phyloP scores from a whole-genome alignment of 2,888 invertebrate species.

The Elegia similella region DNA sequence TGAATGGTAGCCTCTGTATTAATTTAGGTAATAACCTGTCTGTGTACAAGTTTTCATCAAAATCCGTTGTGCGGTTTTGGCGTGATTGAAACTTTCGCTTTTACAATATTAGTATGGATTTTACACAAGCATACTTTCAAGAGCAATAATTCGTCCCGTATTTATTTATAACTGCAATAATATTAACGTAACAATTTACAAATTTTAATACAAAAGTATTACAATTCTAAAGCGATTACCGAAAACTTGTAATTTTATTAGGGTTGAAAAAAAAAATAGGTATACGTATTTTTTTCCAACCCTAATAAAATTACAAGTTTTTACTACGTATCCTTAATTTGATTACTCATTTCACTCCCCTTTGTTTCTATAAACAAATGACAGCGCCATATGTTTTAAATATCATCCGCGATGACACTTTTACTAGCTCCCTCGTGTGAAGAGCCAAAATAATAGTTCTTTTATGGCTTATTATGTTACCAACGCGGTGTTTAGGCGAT shows the following conservation, averaged over 20 bases:
- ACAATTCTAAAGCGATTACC: too few species aligned
- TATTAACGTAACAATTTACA: too few species aligned
- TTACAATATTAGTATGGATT: too few species aligned
- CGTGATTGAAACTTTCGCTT: too few species aligned
- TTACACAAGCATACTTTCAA: too few species aligned
- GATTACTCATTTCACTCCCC: conserved; percentile 1
- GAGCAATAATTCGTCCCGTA: too few species aligned
- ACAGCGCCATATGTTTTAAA: conserved; percentile 60
- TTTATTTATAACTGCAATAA: too few species aligned
- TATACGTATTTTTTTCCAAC: background rate
- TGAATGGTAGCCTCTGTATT: too few species aligned
- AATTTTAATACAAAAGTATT: too few species aligned
- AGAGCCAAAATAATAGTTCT: conserved; percentile 67
- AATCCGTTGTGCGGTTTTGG: too few species aligned
- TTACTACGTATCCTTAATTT: background rate
- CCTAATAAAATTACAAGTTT: background rate
- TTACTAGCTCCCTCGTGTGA: conserved; percentile 67
- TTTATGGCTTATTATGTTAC: conserved; percentile 64
- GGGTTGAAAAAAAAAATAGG: background rate
- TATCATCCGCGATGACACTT: conserved; percentile 64
- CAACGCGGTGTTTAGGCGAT: conserved; percentile 66
- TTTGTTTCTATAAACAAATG: conserved; percentile 39
- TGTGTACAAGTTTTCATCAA: too few species aligned
- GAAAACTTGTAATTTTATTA: background rate
- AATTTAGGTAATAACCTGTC: too few species aligned